Evolutionary conservation across 2,888 invertebrate genomes (phyloP), one percentile per base, ranked within the genome.

Genomic region (Spisula subtruncata): DNA sequence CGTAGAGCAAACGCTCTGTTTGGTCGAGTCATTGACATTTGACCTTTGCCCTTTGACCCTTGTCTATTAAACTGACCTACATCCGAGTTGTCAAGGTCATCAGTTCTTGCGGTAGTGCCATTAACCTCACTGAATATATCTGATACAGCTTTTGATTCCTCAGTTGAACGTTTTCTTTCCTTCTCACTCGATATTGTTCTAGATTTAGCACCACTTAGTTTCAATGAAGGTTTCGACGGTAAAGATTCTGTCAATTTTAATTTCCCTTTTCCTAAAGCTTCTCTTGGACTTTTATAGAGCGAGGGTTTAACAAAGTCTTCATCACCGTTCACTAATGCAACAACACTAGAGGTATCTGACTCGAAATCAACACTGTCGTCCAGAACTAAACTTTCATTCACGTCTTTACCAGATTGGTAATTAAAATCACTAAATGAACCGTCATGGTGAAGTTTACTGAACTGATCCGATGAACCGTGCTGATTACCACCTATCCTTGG

Each of bases 1-100:
- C 98, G 97, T 97, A 98, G 97, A 96, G 98, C 97, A 93, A 96
- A 97, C n/a, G 98, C 98, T 93, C 98, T 97, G 96, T 98, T 98
- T 79, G 96, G 95, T 91, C 96, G 97, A 10, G 96, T 95, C 94
- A 95, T 97, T 46, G 94, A 92, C 85, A 96, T 96, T 81, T 93
- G 92, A 5, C 96, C 96, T 91, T 95, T 96, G 32, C 96, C 95
- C 82, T 94, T 95, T 75, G 96, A 95, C n/a, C 94, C 94, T 56
- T 95, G 94, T 75, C 94, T 92, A 84, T 91, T 84, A 89, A 94
- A 92, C 97, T 97, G 89, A 93, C 88, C 93, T 51, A 97, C 97
- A 90, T 97, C 97, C 56, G 97, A 71, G 41, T 80, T 66, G 14
- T 90, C 89, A 92, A 97, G 97, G 29, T 94, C 90, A 90, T 96